A percentile compares a stretch with the other conserved stretches of the same genome.
Evolutionary conservation across 1,140 invertebrate genomes (phyloP).

Genomic region (Pseudomyrmex dendroicus): DNA sequence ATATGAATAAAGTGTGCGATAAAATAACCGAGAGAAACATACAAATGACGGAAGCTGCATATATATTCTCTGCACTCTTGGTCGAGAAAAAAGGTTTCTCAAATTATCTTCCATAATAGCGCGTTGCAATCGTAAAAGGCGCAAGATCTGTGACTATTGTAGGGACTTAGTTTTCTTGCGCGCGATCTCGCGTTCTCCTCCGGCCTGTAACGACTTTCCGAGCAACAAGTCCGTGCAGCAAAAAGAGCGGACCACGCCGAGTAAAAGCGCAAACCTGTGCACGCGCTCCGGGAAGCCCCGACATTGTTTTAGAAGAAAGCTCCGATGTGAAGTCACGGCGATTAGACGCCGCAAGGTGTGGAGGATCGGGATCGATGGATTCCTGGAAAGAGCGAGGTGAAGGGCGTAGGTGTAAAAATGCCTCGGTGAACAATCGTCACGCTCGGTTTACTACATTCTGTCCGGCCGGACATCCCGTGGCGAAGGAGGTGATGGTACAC

Average conservation of each 20-base stretch:
- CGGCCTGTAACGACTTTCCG: constrained; percentile 35
- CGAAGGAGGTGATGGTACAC: constrained; percentile 64
- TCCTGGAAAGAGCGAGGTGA: constrained; percentile 36
- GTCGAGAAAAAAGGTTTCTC: neutral
- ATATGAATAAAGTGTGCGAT: neutral
- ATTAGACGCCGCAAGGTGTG: constrained; percentile 33
- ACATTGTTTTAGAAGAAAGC: constrained; percentile 45
- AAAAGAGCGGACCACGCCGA: constrained; percentile 12
- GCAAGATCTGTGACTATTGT: constrained; percentile 21
- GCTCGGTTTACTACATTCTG: constrained; percentile 60
- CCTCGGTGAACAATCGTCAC: constrained; percentile 52
- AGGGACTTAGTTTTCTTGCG: constrained; percentile 7
- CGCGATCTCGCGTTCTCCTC: constrained; percentile 18
- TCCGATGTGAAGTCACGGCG: constrained; percentile 41
- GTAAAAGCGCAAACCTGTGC: constrained; percentile 42
- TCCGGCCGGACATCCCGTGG: constrained; percentile 63
- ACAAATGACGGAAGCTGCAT: neutral
- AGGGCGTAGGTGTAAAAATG: constrained; percentile 67
- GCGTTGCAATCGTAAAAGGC: constrained; percentile 28
- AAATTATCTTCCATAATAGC: neutral
- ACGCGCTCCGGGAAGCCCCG: constrained; percentile 43
- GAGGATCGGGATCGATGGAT: constrained; percentile 50
- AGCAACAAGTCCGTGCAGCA: constrained; percentile 11
- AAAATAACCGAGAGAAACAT: neutral
- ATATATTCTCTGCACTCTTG: neutral